Evolutionary conservation across 2,888 invertebrate species (phyloP).

Genomic region (Peribatodes rhomboidaria): DNA sequence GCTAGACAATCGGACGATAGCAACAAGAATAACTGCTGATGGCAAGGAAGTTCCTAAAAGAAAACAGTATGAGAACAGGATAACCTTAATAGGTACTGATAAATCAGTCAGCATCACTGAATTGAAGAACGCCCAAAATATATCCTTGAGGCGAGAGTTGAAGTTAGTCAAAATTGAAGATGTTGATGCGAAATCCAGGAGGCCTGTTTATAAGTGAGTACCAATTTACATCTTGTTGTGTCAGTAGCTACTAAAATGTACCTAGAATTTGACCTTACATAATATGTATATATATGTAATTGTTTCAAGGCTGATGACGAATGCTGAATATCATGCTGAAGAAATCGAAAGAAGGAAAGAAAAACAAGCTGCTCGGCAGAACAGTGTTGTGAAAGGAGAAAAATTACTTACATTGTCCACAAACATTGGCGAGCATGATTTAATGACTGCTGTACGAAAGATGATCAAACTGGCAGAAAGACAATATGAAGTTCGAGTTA

Average conservation of each 20-base stretch:
- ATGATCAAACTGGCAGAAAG: conserved; percentile 89
- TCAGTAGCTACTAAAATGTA: neutral
- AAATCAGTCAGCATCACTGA: conserved; percentile 87
- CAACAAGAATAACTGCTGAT: conserved; percentile 70
- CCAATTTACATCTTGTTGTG: neutral
- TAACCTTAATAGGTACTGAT: conserved; percentile 88
- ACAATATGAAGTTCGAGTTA: conserved; percentile 88
- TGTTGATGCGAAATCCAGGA: conserved; percentile 88
- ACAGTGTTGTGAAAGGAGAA: conserved; percentile 84
- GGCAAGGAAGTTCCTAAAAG: conserved; percentile 80
- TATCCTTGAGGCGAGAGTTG: conserved; percentile 89
- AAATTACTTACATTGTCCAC: conserved; percentile 88
- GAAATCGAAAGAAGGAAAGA: conserved; percentile 85
- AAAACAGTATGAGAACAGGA: conserved; percentile 78
- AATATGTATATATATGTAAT: conserved; percentile 10
- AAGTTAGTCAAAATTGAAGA: conserved; percentile 90
- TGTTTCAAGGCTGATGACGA: conserved; percentile 86
- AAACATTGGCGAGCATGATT: conserved; percentile 89
- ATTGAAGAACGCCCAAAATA: conserved; percentile 89
- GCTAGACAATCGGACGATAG: conserved; percentile 60
- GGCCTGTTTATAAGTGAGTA: conserved; percentile 89
- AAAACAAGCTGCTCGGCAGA: conserved; percentile 75
- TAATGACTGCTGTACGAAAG: conserved; percentile 88
- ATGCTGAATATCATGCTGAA: conserved; percentile 88
- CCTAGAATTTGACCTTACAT: conserved; percentile 1